These are phyloP conservation scores for Corythaeola cristata DNA, from an alignment of 2,113 vertebrate species.

Conservation along the genomic window DNA sequence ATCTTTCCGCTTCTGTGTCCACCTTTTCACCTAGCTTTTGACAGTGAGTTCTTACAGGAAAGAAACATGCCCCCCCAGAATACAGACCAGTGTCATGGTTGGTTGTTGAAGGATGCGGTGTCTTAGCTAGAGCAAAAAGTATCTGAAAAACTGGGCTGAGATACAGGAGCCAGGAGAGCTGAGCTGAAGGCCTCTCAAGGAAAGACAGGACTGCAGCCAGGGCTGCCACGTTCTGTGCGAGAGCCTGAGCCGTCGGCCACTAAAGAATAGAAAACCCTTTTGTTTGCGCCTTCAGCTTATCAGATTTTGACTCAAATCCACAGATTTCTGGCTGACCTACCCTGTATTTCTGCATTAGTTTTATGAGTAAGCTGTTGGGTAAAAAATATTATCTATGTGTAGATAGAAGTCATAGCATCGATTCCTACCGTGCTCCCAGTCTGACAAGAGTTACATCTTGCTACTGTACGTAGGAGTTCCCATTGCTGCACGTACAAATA, in stretches of 20 bases:
- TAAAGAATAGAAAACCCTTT: slow-evolving; percentile 14
- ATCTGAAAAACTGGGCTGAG: not conserved
- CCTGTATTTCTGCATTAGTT: not conserved
- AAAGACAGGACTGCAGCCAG: not conserved
- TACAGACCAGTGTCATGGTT: not conserved
- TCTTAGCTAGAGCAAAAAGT: not conserved
- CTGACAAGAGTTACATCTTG: not conserved
- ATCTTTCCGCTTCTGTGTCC: not conserved
- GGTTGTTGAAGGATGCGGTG: not conserved
- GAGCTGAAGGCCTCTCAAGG: not conserved
- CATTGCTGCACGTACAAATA: not conserved
- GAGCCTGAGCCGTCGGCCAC: not conserved
- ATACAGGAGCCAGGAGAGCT: not conserved
- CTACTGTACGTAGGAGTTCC: not conserved
- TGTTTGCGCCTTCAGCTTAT: slow-evolving; percentile 7
- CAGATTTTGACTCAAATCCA: slow-evolving; percentile 10
- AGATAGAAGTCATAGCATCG: not conserved
- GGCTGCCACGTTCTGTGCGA: not conserved
- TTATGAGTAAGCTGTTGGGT: slow-evolving; percentile 12
- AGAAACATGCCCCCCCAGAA: not conserved
- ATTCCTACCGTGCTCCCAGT: not conserved
- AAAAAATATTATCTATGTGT: slow-evolving; percentile 1
- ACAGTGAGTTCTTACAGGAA: not conserved
- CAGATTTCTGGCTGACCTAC: slow-evolving; percentile 11
- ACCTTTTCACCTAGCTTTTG: not conserved